These are phyloP conservation scores for Esox lucius DNA, from an alignment of 2,797 vertebrate genomes.

Conservation along the genomic window DNA sequence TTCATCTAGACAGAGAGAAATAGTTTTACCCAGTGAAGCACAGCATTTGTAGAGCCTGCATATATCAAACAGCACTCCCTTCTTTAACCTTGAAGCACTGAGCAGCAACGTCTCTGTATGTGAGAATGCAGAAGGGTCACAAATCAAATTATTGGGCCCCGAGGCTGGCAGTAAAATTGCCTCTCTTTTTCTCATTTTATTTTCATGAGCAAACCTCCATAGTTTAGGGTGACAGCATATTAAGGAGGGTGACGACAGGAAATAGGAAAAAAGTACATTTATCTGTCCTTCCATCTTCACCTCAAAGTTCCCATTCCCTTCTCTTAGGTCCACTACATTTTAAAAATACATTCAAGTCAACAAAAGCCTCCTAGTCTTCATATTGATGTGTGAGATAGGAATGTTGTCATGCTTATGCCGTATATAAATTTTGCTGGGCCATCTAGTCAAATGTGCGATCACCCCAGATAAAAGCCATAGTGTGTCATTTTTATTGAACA, in stretches of 20 bases:
- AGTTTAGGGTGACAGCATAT: slow-evolving; percentile 70
- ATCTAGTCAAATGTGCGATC: slow-evolving; percentile 37
- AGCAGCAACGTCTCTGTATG: slow-evolving; percentile 54
- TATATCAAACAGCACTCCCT: slow-evolving; percentile 1
- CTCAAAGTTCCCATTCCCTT: slow-evolving; percentile 42
- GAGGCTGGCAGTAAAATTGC: slow-evolving; percentile 66
- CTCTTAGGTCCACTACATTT: slow-evolving; percentile 42
- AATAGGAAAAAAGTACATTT: slow-evolving; percentile 44
- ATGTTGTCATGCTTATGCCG: slow-evolving; percentile 38
- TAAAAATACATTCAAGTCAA: slow-evolving; percentile 57
- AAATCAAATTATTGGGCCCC: slow-evolving; percentile 68
- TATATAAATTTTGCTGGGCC: slow-evolving; percentile 26
- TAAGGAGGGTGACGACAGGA: slow-evolving; percentile 54
- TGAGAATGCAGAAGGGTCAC: slow-evolving; percentile 64
- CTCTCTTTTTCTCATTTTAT: slow-evolving; percentile 63
- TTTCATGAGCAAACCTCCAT: slow-evolving; percentile 66
- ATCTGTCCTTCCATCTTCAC: slow-evolving; percentile 49
- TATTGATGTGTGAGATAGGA: slow-evolving; percentile 48
- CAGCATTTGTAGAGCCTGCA: not conserved
- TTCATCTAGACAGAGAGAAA: not conserved
- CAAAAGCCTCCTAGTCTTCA: slow-evolving; percentile 38
- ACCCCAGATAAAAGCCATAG: slow-evolving; percentile 35
- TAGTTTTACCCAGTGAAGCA: not conserved
- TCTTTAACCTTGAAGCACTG: slow-evolving; percentile 69
- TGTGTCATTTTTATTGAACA: slow-evolving; percentile 46